Conservation (phyloP, 2,888 invertebrate genomes). For the Xiphydria camelus region DNA sequence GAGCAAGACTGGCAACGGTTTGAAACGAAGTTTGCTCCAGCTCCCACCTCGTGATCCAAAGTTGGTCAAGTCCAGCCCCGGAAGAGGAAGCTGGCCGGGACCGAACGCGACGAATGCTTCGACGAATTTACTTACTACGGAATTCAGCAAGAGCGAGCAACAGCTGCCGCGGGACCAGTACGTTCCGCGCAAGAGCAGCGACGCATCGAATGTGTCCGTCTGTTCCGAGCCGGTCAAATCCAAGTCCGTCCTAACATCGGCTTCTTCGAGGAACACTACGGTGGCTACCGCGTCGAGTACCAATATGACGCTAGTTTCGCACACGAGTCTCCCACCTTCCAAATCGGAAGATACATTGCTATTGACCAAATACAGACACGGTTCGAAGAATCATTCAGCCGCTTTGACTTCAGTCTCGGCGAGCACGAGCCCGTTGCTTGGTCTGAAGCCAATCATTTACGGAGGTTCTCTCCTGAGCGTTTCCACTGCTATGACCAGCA, state of each 20-base stretch:
- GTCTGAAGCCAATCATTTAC: conserved; percentile 63
- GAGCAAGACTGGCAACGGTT: conserved; percentile 48
- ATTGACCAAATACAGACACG: conserved; percentile 56
- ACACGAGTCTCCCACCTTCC: conserved; percentile 70
- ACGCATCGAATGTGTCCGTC: conserved; percentile 44
- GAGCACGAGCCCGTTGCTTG: conserved; percentile 71
- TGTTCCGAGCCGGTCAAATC: conserved; percentile 40
- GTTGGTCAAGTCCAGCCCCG: conserved; percentile 74
- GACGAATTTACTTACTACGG: conserved; percentile 64
- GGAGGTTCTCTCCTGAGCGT: conserved; percentile 69
- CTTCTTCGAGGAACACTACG: not conserved
- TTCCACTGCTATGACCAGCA: conserved; percentile 63
- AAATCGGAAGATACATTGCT: conserved; percentile 78
- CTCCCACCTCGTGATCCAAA: conserved; percentile 74
- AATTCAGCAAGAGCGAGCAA: conserved; percentile 85
- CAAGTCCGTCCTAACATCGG: too few relatives aligned
- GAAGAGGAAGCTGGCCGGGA: conserved; percentile 85
- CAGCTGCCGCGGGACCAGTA: conserved; percentile 60
- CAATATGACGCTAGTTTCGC: not conserved
- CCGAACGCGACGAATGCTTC: conserved; percentile 67
- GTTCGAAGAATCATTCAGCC: conserved; percentile 62
- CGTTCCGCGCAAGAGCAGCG: conserved; percentile 46
- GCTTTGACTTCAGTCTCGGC: conserved; percentile 68
- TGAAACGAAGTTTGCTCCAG: conserved; percentile 66
- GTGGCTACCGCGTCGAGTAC: too few relatives aligned